Evolutionary conservation across 2,888 invertebrate genomes (phyloP), one percentile per base, ranked within the genome.

Genomic region (Dynastes hyllus): DNA sequence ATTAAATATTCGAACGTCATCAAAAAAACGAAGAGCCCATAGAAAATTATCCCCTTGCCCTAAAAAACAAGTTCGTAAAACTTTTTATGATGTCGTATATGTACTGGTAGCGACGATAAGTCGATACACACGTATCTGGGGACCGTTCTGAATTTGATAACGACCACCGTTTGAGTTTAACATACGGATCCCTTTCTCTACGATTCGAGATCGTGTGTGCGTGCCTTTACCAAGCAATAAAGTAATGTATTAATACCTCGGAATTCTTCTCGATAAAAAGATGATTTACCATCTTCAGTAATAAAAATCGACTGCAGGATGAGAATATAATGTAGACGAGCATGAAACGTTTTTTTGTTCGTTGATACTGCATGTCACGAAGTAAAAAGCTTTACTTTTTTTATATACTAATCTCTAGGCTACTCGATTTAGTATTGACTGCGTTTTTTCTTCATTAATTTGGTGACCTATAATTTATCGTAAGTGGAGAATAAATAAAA

Each of bases 11-110:
- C 51, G 73, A 51, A 40, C 40, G 58, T 58, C 73, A 51, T 58
- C 55, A 58, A 58, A 55, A 29, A 67, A 16, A 50, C 55, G 37
- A 22, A 40, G n/a, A 53, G 13, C 16, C 58, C 58, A 13, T 73
- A 40, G 58, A 73, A 73, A 58, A 73, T 58, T 73, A 73, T 73
- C 67, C 67, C 67, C 22, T 61, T 61, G 40, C 40, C 71, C 78
- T 73, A 73, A 73, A 32, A 78, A 78, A 73, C 78, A 78, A 73
- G 55, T 71, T 37, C 61, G 73, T 78, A 78, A 78, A 78, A 65
- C 63, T 71, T 78, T 78, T 78, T 78, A 78, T 53, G 73, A 73
- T 61, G 51, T 58, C 73, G 58, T 73, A 73, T 73, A 73, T 58
- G 73, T 73, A 73, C 73, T 61, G 50, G 51, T 55, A 73, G 55